Evolutionary conservation across 2,888 invertebrate species (phyloP), one percentile per base, ranked within the genome.

Genomic region (Sphinx pinastri): DNA sequence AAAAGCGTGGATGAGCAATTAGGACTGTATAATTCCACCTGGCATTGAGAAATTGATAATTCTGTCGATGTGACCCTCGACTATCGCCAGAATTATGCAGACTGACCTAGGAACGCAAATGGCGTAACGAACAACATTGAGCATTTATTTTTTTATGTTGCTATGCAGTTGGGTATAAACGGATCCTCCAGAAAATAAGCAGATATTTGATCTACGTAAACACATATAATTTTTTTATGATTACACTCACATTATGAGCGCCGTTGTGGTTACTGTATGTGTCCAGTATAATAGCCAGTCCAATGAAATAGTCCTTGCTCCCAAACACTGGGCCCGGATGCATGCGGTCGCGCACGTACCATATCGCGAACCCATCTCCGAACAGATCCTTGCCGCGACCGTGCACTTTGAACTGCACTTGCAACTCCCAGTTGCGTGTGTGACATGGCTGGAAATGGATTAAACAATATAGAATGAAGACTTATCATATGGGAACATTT

Each of bases 261-360:
- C 99, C 99, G 94, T 99, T 99, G 83, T 99, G 99, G 89, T 99
- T 99, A 89, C 99, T 99, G 88, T 99, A 99, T 0, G 99, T 99
- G 84, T 99, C 99, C 73, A 99, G 91, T 84, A 99, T 97, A 54
- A 99, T 95, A 6, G 97, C 98, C 54, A 99, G 93, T 0, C 99
- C 97, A 76, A 96, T 95, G 91, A 99, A 99, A 84, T 95, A 96
- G 88, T 99, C 99, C 83, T 96, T 97, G 88, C 97, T 99, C 16
- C 99, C 99, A 93, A 99, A 99, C 6, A 99, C 99, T 0, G 97
- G 96, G 0, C 99, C 99, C 0, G 91, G 78, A 73, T 95, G 90
- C 97, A 98, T 96, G 69, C 97, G 94, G 71, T 98, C 97, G 82
- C 84, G 79, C 10, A 91, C 91, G 90, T 99, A 99, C 99, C 99